These are phyloP conservation scores for Idaea aversata DNA, from an alignment of 2,888 invertebrate species.

Conservation along the genomic window DNA sequence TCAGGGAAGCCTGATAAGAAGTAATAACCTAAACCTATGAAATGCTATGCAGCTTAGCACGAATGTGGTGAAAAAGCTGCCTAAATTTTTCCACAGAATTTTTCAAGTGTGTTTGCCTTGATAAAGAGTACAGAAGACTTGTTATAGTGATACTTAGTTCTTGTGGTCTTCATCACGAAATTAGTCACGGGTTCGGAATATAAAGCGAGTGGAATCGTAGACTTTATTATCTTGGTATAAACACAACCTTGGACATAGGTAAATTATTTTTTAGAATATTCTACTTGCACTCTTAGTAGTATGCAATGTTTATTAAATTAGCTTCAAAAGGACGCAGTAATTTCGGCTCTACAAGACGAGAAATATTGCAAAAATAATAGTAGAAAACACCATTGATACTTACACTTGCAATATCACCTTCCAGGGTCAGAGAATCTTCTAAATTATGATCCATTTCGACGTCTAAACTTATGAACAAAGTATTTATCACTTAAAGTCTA, in stretches of 20 bases:
- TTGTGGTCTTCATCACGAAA: background rate
- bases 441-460: constrained; percentile 67
- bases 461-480: background rate
- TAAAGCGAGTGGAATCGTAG: background rate
- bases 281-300: background rate
- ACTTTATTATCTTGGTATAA: background rate
- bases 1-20: too few species aligned
- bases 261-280: background rate
- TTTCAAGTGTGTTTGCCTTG: background rate
- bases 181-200: background rate
- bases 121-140: background rate
- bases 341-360: background rate
- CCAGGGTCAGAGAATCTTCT: constrained; percentile 66
- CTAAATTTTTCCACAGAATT: too few species aligned
- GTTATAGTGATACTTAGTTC: background rate
- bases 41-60: background rate
- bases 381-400: constrained; percentile 32
- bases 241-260: background rate
- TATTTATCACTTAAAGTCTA: constrained; percentile 10
- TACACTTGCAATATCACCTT: constrained; percentile 64
- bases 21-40: background rate
- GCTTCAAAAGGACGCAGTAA: background rate
- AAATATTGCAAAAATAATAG: background rate
- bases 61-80: too few species aligned
- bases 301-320: background rate